Evolutionary conservation across 2,113 vertebrate genomes (phyloP).

Genomic region (Corvus moneduloides): DNA sequence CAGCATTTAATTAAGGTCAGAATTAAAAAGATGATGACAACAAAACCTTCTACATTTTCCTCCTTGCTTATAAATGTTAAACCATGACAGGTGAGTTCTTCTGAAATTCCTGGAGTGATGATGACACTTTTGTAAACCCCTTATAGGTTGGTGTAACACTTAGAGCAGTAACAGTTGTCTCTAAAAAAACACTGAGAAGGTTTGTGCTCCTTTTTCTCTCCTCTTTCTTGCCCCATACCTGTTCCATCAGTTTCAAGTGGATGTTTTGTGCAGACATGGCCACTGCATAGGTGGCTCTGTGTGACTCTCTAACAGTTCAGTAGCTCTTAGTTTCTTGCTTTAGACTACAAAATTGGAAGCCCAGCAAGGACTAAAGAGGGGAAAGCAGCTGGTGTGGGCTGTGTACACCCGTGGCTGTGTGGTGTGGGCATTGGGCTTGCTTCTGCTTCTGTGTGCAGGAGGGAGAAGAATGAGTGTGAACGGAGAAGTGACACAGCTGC

Average conservation of each 20-base stretch:
- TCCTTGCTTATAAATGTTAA: conserved; percentile 34
- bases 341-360: neutral
- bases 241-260: neutral
- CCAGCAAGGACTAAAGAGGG: neutral
- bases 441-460: neutral
- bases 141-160: neutral
- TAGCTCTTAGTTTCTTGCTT: neutral
- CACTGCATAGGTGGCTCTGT: neutral
- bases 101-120: neutral
- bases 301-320: neutral
- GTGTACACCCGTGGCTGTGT: accelerated
- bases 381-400: neutral
- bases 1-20: conserved; percentile 43
- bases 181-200: neutral
- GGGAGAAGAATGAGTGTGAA: neutral
- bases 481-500: neutral
- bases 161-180: neutral
- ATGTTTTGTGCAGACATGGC: neutral
- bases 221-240: neutral
- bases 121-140: neutral
- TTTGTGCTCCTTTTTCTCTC: neutral
- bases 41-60: conserved; percentile 1
- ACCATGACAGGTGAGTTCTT: neutral
- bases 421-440: neutral
- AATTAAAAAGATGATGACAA: neutral